Evolutionary conservation across 1,140 invertebrate genomes (phyloP).

Genomic region (Diachasma alloeum): DNA sequence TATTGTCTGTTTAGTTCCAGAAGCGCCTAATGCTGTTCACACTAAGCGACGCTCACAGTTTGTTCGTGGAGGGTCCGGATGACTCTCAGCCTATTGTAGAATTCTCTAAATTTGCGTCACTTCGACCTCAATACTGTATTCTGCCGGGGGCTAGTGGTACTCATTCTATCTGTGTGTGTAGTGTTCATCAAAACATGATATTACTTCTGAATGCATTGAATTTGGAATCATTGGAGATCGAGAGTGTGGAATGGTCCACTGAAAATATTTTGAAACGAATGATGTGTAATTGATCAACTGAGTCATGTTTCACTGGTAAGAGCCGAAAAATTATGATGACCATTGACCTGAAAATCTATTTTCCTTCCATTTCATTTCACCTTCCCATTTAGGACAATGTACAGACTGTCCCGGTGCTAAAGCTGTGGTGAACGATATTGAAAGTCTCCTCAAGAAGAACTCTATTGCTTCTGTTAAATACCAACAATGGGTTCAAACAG

Average conservation of each 20-base stretch:
- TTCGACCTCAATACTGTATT: slow-evolving; percentile 19
- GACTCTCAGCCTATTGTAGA: no score
- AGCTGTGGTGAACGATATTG: background rate
- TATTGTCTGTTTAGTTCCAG: no score
- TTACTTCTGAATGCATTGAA: background rate
- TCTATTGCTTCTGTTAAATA: slow-evolving; percentile 63
- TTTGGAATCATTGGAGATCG: no score
- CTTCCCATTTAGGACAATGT: no score
- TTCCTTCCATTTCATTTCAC: no score
- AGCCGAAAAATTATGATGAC: background rate
- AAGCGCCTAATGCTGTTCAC: no score
- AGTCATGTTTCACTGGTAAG: background rate
- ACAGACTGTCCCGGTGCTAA: slow-evolving; percentile 8
- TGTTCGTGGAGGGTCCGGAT: no score
- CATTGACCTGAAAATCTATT: background rate
- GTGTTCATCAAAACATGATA: slow-evolving; percentile 23
- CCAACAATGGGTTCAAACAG: slow-evolving; percentile 62
- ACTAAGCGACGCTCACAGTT: no score
- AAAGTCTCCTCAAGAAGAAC: slow-evolving; percentile 52
- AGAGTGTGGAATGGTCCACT: no score
- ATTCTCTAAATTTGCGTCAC: slow-evolving; percentile 3
- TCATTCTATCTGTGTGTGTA: no score
- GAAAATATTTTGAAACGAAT: background rate
- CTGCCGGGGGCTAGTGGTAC: slow-evolving; percentile 18
- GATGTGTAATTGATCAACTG: background rate